Base-by-base conservation (phyloP, 2,888 invertebrate genomes). In the Tanytarsus gracilentus region DNA sequence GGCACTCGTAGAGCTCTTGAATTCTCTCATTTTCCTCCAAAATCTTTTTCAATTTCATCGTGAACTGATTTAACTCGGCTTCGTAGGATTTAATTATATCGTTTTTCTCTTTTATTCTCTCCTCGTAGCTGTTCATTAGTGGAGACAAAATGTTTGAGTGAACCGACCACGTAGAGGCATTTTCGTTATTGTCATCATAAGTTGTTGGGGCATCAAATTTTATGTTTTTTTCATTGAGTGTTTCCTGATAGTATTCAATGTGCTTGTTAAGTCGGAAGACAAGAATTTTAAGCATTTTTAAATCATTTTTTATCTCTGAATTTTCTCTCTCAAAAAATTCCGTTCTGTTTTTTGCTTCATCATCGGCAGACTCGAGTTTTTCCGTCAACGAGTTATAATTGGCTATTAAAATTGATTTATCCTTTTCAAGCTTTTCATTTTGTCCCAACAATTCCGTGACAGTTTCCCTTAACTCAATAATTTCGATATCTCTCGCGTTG, bases 241-340 rank as follows among this genome's bases (percentile, higher is more conserved):
- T 83, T 66, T 88, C 85, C 71, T 89, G 89, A 68, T 87, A 88
- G 2, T 82, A 76, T 63, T 88, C 86, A 23, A 90, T 73, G 66
- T 89, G 88, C 1, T 85, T 80, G 69, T 89, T 89, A 23, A 89
- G 69, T 58, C 86, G 84, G 67, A 86, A 88, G 4, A 89, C 79
- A 0, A 89, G 80, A 64, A 84, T 86, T 71, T 90, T 89, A 62
- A 89, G 72, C 69, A 88, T 84, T 51, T 78, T 76, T 68, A 87
- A 76, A 67, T 90, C 89, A 64, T 82, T 81, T 51, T 75, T 77
- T 1, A 85, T 70, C 26, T 81, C 76, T 8, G 71, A 68, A 68
- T 84, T 85, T 30, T 79, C 78, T 1, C 76, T 77, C 36, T 76
- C 71, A 11, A 79, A 70, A 65, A 75, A 75, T 48, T 49, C 51